These are phyloP conservation scores for Pristionchus maxplancki DNA, from an alignment of 2,888 invertebrate genomes.

Conservation along the genomic window DNA sequence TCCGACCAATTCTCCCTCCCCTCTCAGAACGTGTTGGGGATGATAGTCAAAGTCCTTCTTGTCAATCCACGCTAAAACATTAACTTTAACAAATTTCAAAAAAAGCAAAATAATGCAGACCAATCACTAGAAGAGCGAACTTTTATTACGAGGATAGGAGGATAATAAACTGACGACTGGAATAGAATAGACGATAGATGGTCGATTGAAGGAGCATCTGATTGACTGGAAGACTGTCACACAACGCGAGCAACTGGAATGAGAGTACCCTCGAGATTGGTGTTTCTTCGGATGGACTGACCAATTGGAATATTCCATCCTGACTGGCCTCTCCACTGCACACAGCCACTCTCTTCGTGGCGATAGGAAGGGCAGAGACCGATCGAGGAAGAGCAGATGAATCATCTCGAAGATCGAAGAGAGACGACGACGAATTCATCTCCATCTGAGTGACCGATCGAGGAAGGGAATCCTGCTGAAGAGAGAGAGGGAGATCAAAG, in stretches of 20 bases:
- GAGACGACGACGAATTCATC: constrained; percentile 47
- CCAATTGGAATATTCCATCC: constrained; percentile 46
- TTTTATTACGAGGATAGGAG: not conserved
- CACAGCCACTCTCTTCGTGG: constrained; percentile 51
- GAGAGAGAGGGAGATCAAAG: too few species aligned
- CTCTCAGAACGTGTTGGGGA: constrained; percentile 93
- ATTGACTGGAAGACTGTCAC: not conserved
- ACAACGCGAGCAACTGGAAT: constrained; percentile 10
- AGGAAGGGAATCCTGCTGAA: not conserved
- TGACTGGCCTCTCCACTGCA: constrained; percentile 52
- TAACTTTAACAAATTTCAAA: not conserved
- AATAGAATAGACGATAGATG: constrained; percentile 41
- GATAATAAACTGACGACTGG: constrained; percentile 7
- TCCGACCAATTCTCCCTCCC: constrained; percentile 93
- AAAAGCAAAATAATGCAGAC: too few species aligned
- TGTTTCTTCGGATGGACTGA: not conserved
- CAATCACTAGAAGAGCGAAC: too few species aligned
- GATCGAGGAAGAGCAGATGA: constrained; percentile 37
- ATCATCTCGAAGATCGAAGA: constrained; percentile 19
- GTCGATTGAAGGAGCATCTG: not conserved
- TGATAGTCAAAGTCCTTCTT: constrained; percentile 92
- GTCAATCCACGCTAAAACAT: constrained; percentile 9
- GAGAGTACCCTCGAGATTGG: too few species aligned
- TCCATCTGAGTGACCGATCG: constrained; percentile 53
- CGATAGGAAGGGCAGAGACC: constrained; percentile 50